Conservation (phyloP, 2,888 invertebrate genomes). For the Cantharis lateralis region DNA sequence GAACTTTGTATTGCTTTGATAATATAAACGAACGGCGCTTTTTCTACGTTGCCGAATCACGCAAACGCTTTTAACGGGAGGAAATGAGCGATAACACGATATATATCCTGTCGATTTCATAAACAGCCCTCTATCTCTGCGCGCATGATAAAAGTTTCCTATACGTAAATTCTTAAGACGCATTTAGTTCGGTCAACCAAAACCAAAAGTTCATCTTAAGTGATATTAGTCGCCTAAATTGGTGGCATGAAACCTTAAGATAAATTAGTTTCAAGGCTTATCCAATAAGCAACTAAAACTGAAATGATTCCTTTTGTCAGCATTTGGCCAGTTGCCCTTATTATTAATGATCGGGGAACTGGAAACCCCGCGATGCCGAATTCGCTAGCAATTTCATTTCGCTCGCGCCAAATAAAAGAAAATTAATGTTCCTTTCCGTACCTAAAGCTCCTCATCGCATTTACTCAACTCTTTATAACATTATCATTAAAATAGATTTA, state of each 20-base stretch:
- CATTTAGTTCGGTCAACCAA: constrained; percentile 23
- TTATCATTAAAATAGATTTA: constrained; percentile 38
- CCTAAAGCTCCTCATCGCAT: constrained; percentile 35
- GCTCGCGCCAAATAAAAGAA: constrained; percentile 39
- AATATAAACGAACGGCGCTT: constrained; percentile 10
- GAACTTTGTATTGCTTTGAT: constrained; percentile 22
- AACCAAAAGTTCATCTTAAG: constrained; percentile 20
- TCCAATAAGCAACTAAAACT: constrained; percentile 35
- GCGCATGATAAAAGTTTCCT: constrained; percentile 21
- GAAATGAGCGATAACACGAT: constrained; percentile 8
- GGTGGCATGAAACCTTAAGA: constrained; percentile 32
- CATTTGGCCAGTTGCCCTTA: constrained; percentile 37
- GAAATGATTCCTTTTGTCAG: constrained; percentile 35
- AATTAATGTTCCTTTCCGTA: constrained; percentile 40
- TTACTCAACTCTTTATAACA: constrained; percentile 37
- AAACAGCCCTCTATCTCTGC: constrained; percentile 23
- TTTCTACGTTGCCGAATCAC: constrained; percentile 12
- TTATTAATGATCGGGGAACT: constrained; percentile 36
- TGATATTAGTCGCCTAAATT: constrained; percentile 23
- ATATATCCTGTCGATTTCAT: constrained; percentile 14
- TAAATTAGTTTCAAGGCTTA: constrained; percentile 33
- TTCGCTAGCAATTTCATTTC: constrained; percentile 42
- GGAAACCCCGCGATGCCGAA: constrained; percentile 32
- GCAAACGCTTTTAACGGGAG: constrained; percentile 7
- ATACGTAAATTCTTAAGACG: constrained; percentile 8